A percentile compares a stretch with the other conserved stretches of the same genome.
Evolutionary conservation across 2,888 invertebrate genomes (phyloP).

Genomic region (Encarsia formosa): DNA sequence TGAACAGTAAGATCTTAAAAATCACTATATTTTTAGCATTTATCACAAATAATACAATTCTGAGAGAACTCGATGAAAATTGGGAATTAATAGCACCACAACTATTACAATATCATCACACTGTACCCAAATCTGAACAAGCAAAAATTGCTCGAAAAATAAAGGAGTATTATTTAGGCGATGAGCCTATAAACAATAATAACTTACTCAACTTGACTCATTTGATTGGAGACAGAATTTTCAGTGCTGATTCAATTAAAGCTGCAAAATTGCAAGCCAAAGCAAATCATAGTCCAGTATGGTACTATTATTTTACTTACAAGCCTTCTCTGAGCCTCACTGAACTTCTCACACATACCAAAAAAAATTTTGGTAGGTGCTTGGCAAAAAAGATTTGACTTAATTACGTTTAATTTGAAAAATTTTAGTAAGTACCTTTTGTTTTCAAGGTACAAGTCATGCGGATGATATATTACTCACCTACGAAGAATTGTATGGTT

Average conservation of each 20-base stretch:
- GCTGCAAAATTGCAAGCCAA: constrained; percentile 56
- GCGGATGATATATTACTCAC: constrained; percentile 61
- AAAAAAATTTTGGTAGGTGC: constrained; percentile 57
- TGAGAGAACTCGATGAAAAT: constrained; percentile 55
- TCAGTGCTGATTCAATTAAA: constrained; percentile 57
- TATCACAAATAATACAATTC: constrained; percentile 47
- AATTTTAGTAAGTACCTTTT: too few species aligned
- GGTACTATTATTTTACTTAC: constrained; percentile 59
- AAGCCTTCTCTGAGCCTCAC: constrained; percentile 56
- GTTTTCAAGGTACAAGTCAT: constrained; percentile 65
- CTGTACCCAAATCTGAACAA: constrained; percentile 50
- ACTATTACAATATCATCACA: constrained; percentile 59
- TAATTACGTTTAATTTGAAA: too few species aligned
- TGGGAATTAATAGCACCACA: constrained; percentile 61
- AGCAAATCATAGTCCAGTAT: constrained; percentile 56
- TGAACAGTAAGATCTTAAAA: too few species aligned
- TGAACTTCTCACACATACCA: constrained; percentile 49
- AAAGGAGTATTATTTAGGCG: constrained; percentile 56
- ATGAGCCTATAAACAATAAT: constrained; percentile 51
- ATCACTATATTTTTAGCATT: too few species aligned
- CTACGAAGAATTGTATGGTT: constrained; percentile 52
- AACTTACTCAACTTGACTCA: constrained; percentile 40
- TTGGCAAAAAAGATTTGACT: too few species aligned
- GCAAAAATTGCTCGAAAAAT: constrained; percentile 49
- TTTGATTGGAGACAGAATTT: constrained; percentile 63